Evolutionary conservation across 2,797 vertebrate genomes (phyloP).

Genomic region (Muraenolepis orangiensis): DNA sequence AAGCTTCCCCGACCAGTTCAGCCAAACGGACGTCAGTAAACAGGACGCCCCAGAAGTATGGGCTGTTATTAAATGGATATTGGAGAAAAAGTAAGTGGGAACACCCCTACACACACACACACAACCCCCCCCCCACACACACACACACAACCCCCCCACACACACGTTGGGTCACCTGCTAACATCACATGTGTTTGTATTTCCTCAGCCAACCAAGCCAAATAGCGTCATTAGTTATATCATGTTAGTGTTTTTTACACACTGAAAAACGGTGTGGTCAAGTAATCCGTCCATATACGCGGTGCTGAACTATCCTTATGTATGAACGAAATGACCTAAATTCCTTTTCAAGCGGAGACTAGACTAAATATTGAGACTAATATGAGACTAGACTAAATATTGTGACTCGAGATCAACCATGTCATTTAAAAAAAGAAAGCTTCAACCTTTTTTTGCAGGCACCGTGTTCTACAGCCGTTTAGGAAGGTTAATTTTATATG

Average conservation of each 20-base stretch:
- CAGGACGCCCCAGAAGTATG: slow-evolving; percentile 79
- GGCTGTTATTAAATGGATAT: slow-evolving; percentile 89
- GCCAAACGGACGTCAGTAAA: slow-evolving; percentile 9
- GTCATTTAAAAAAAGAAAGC: not conserved
- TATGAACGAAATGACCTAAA: not conserved
- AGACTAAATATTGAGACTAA: not conserved
- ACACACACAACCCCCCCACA: not conserved
- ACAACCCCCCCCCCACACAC: not conserved
- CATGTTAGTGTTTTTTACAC: not conserved
- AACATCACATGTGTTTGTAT: slow-evolving; percentile 2
- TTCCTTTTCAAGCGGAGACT: not conserved
- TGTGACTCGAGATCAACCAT: not conserved
- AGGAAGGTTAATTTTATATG: not conserved
- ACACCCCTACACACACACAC: not conserved
- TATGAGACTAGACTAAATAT: no score
- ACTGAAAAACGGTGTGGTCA: slow-evolving; percentile 8
- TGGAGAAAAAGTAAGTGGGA: slow-evolving; percentile 80
- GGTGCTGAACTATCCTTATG: not conserved
- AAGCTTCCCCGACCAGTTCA: slow-evolving; percentile 92
- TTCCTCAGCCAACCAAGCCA: slow-evolving; percentile 3
- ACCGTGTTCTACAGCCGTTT: not conserved
- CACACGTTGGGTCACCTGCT: not conserved
- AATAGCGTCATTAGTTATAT: not conserved
- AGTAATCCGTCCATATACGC: not conserved
- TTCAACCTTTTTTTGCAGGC: not conserved